Conservation (phyloP, 2,113 vertebrate genomes). For the Otocyon megalotis region DNA sequence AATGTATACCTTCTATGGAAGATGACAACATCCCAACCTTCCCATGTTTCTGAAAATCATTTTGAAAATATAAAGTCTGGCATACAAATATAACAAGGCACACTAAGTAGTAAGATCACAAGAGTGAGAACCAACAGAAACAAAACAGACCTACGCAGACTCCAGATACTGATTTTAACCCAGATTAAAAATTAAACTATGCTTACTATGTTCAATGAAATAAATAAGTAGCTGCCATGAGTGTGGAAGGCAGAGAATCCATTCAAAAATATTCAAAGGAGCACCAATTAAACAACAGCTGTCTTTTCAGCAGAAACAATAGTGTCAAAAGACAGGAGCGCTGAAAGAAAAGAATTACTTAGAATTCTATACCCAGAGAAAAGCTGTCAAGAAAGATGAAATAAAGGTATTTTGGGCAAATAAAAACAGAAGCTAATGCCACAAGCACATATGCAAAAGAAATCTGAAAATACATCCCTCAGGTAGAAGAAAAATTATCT, state of each 20-base stretch:
- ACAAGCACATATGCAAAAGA: background rate
- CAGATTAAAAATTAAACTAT: background rate
- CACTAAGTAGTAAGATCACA: background rate
- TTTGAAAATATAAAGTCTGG: background rate
- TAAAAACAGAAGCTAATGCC: background rate
- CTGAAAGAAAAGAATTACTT: background rate
- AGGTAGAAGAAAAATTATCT: background rate
- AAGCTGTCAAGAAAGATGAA: background rate
- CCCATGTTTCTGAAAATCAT: background rate
- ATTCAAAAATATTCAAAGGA: background rate
- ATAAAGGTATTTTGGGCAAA: background rate
- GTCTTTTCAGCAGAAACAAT: background rate
- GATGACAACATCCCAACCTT: background rate
- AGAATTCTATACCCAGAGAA: background rate
- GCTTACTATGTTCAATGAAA: background rate
- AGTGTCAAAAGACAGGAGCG: background rate
- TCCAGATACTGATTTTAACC: background rate
- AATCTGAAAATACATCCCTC: background rate
- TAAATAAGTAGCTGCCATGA: background rate
- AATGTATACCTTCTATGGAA: background rate
- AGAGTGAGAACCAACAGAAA: background rate
- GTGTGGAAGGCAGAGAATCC: background rate
- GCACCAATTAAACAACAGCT: background rate
- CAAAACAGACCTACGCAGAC: background rate
- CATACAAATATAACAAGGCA: background rate